Percentiles rank a stretch among this genome's conserved stretches.
Evolutionary conservation across 2,888 invertebrate genomes (phyloP).

Genomic region (Nematopogon swammerdamellus): DNA sequence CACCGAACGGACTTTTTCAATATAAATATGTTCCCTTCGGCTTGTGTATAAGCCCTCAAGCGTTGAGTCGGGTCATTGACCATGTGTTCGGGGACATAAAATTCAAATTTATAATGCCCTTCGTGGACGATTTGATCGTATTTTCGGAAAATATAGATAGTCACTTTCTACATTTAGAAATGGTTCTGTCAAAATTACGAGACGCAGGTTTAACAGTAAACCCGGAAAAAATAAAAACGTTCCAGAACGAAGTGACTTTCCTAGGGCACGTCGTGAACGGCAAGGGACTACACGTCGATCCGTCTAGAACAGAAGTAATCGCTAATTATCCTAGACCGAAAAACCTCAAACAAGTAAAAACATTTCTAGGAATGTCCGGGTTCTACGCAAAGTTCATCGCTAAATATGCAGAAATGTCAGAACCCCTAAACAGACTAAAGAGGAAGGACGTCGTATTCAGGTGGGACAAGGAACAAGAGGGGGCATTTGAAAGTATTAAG

Average conservation of each 20-base stretch:
- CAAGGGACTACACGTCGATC: slow-evolving; percentile 2
- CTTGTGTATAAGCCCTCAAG: not conserved
- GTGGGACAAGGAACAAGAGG: not conserved
- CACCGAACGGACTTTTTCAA: not conserved
- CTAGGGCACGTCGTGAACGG: not conserved
- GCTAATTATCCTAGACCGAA: slow-evolving; percentile 3
- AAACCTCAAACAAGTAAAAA: slow-evolving; percentile 6
- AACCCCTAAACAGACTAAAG: slow-evolving; percentile 3
- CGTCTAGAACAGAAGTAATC: slow-evolving; percentile 3
- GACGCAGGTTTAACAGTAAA: slow-evolving; percentile 1
- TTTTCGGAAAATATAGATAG: not conserved
- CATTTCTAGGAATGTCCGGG: slow-evolving; percentile 7
- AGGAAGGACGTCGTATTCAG: not conserved
- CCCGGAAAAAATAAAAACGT: slow-evolving; percentile 1
- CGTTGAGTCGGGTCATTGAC: not conserved
- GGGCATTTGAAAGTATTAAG: slow-evolving; percentile 1
- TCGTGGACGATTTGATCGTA: slow-evolving; percentile 3
- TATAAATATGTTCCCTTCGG: not conserved
- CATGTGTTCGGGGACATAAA: not conserved
- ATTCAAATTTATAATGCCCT: slow-evolving; percentile 5
- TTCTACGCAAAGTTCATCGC: slow-evolving; percentile 7
- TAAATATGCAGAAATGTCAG: slow-evolving; percentile 4
- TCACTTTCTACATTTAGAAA: not conserved
- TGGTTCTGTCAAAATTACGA: not conserved
- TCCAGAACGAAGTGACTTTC: not conserved